These are phyloP conservation scores for Pycnomerus fuliginosus DNA, from an alignment of 2,888 invertebrate species.

Conservation along the genomic window DNA sequence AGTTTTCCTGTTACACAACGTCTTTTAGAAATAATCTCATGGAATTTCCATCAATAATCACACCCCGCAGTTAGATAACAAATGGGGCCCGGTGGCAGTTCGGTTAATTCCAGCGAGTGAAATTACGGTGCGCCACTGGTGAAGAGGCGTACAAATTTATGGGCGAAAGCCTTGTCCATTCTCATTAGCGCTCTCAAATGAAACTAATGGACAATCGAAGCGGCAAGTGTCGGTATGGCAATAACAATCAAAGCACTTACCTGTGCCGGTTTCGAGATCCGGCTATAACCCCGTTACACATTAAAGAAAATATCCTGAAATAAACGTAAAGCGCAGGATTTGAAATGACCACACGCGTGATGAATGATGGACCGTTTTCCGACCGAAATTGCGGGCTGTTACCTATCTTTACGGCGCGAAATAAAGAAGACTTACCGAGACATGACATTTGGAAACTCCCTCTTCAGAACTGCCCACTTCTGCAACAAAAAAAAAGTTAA, in stretches of 20 bases:
- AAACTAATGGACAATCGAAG: slow-evolving; percentile 18
- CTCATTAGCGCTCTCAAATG: slow-evolving; percentile 17
- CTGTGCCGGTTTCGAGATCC: slow-evolving; percentile 13
- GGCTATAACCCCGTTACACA: slow-evolving; percentile 10
- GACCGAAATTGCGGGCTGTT: slow-evolving; percentile 16
- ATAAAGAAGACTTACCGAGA: slow-evolving; percentile 39
- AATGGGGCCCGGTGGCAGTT: too few relatives aligned
- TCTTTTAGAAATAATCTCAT: too few relatives aligned
- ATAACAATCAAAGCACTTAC: slow-evolving; percentile 24
- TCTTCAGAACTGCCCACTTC: slow-evolving; percentile 35
- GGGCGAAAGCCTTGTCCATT: slow-evolving; percentile 12
- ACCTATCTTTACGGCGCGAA: slow-evolving; percentile 12
- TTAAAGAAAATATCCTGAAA: slow-evolving; percentile 9
- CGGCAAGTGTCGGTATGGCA: slow-evolving; percentile 15
- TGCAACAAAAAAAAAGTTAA: slow-evolving; percentile 32
- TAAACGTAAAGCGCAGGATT: slow-evolving; percentile 11
- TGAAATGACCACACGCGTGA: slow-evolving; percentile 13
- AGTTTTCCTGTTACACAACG: too few relatives aligned
- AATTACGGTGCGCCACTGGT: too few relatives aligned
- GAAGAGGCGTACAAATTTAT: slow-evolving; percentile 21
- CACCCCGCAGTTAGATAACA: too few relatives aligned
- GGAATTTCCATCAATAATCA: too few relatives aligned
- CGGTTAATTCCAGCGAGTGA: too few relatives aligned
- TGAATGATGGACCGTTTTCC: slow-evolving; percentile 12
- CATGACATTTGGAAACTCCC: slow-evolving; percentile 41